These are phyloP conservation scores for Tauraco erythrolophus DNA, from an alignment of 2,113 vertebrate species.

Conservation along the genomic window DNA sequence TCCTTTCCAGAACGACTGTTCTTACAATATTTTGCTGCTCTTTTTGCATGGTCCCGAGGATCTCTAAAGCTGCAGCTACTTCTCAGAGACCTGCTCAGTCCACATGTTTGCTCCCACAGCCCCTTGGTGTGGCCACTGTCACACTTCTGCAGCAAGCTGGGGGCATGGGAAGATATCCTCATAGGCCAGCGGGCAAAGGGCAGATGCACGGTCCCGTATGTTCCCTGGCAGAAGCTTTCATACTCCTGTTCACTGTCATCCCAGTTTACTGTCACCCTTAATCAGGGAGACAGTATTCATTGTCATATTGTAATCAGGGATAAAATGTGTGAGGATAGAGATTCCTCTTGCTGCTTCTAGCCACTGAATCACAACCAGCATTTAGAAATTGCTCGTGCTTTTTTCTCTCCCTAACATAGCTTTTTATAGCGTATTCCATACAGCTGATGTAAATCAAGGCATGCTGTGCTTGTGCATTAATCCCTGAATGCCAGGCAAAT, in stretches of 20 bases:
- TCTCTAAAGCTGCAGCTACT: neutral
- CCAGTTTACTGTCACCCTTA: neutral
- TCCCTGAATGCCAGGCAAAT: neutral
- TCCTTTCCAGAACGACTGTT: neutral
- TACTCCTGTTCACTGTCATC: neutral
- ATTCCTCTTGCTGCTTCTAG: neutral
- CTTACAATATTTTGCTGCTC: neutral
- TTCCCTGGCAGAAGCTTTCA: neutral
- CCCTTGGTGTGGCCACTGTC: neutral
- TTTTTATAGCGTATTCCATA: neutral
- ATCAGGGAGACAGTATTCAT: neutral
- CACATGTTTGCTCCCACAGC: rapidly evolving
- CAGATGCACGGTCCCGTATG: neutral
- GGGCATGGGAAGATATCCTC: neutral
- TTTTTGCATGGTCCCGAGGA: neutral
- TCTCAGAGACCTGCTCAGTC: neutral
- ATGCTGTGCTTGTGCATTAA: neutral
- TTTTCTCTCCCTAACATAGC: neutral
- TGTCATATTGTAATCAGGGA: neutral
- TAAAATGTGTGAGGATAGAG: neutral
- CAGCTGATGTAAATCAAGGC: neutral
- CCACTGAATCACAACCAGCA: neutral
- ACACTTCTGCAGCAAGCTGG: neutral
- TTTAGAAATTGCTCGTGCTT: neutral
- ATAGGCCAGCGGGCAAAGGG: neutral